Conservation (phyloP, 2,888 invertebrate species). For the Ctena decussata region DNA sequence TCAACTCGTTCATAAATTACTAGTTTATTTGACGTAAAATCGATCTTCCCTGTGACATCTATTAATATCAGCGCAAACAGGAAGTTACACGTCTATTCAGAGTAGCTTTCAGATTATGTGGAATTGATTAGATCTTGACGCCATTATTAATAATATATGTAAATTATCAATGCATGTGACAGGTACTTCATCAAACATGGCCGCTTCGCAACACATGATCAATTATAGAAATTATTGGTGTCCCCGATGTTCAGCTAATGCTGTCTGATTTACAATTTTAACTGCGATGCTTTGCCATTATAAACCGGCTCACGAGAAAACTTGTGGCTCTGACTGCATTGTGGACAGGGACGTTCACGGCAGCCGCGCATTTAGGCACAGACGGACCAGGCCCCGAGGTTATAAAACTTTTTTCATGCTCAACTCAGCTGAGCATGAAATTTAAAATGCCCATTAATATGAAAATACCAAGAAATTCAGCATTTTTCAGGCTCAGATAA, state of each 20-base stretch:
- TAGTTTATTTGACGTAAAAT: not conserved
- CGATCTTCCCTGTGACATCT: not conserved
- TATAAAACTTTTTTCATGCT: too few relatives aligned
- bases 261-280: too few relatives aligned
- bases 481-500: too few relatives aligned
- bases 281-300: too few relatives aligned
- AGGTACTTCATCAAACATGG: constrained; percentile 15
- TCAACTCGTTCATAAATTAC: not conserved
- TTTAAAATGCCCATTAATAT: too few relatives aligned
- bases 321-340: too few relatives aligned
- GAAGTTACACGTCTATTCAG: constrained; percentile 13
- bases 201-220: not conserved
- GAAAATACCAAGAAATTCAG: too few relatives aligned
- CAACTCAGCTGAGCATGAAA: too few relatives aligned
- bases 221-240: constrained; percentile 1
- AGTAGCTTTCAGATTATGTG: constrained; percentile 15
- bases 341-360: too few relatives aligned
- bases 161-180: constrained; percentile 20
- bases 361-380: too few relatives aligned
- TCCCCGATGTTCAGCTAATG: not conserved
- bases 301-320: too few relatives aligned
- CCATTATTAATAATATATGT: constrained; percentile 26
- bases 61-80: not conserved
- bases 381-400: too few relatives aligned
- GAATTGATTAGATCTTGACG: constrained; percentile 23